phyloP scores from a whole-genome alignment of 2,888 invertebrate genomes.

The Acanthosepion pharaonis region DNA sequence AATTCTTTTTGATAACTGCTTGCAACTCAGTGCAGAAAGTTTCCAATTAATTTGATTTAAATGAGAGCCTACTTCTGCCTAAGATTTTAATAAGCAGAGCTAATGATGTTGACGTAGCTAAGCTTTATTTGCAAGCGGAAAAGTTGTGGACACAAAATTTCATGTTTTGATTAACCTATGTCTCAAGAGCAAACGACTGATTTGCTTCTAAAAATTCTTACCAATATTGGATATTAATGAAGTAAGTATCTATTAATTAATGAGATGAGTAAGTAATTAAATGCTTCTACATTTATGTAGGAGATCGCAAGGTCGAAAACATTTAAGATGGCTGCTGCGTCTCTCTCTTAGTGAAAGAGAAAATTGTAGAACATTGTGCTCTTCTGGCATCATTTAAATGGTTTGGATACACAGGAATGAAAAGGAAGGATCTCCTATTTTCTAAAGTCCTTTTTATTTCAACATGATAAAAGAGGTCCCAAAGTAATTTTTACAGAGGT shows the following conservation, averaged over 20 bases:
- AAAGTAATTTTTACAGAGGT: no score
- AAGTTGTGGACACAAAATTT: not conserved
- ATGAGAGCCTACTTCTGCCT: not conserved
- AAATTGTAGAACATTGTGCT: not conserved
- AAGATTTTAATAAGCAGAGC: not conserved
- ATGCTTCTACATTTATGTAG: not conserved
- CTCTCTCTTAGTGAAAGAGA: not conserved
- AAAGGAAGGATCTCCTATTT: no score
- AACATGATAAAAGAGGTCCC: no score
- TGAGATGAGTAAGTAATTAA: not conserved
- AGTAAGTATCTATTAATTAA: conserved; percentile 3
- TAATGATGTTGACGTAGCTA: not conserved
- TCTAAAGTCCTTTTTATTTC: no score
- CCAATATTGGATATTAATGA: not conserved
- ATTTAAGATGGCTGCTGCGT: not conserved
- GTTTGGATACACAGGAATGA: not conserved
- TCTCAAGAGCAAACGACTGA: not conserved
- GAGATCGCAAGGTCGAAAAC: not conserved
- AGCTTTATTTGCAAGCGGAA: no score
- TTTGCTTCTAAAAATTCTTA: not conserved
- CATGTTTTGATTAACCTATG: not conserved
- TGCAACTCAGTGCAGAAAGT: not conserved
- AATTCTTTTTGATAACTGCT: not conserved
- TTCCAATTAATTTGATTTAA: not conserved
- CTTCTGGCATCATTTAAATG: not conserved